Conservation (phyloP, 1,140 invertebrate species). For the Theocolax elegans region DNA sequence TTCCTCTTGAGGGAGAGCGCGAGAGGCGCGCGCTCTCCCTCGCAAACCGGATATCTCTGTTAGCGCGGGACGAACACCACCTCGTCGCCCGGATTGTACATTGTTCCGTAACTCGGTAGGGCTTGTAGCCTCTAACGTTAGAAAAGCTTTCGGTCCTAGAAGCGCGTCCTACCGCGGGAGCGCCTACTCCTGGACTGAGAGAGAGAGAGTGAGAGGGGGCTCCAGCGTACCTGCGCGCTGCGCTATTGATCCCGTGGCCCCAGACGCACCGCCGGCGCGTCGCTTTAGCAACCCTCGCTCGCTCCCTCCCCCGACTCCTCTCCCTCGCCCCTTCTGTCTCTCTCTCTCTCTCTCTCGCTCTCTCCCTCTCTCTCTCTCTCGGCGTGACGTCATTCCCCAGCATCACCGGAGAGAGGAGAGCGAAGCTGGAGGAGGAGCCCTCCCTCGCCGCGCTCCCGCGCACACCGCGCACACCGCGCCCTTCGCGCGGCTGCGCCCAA, state of each 20-base stretch:
- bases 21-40: too few relatives aligned
- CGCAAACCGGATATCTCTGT: neutral
- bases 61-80: neutral
- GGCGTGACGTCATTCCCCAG: conserved; percentile 41
- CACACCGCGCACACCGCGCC: too few relatives aligned
- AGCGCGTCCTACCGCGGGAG: conserved; percentile 60
- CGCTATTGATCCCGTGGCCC: conserved; percentile 66
- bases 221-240: conserved; percentile 37
- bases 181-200: conserved; percentile 66
- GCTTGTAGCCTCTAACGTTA: too few relatives aligned
- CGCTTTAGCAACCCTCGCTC: conserved; percentile 68
- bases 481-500: too few relatives aligned
- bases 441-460: neutral
- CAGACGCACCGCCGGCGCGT: conserved; percentile 59
- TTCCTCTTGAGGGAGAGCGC: too few relatives aligned
- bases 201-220: conserved; percentile 34
- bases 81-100: neutral
- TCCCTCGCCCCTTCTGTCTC: too few relatives aligned
- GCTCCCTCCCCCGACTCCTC: too few relatives aligned
- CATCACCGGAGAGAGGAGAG: conserved; percentile 11
- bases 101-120: too few relatives aligned
- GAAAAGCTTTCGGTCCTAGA: too few relatives aligned
- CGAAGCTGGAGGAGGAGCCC: neutral
- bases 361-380: too few relatives aligned
- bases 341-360: too few relatives aligned